Percentiles rank a stretch among this genome's conserved stretches.
Evolutionary conservation across 2,888 invertebrate genomes (phyloP).

Genomic region (Coremacera marginata): DNA sequence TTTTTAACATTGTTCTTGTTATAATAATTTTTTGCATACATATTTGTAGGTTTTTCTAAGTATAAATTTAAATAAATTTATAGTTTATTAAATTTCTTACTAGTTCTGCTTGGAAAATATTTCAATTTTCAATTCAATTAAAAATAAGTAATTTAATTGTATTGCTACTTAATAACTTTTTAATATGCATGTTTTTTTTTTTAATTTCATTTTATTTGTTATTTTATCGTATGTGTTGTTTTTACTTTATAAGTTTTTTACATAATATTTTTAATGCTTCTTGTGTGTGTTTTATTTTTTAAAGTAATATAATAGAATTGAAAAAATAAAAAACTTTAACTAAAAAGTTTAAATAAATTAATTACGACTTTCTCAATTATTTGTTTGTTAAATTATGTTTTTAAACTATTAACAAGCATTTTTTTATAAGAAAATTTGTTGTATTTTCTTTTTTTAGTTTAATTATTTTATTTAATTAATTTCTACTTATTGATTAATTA

Average conservation of each 20-base stretch:
- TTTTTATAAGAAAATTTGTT: constrained; percentile 39
- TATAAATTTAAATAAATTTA: constrained; percentile 4
- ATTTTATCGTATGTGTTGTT: constrained; percentile 30
- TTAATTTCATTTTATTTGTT: neutral
- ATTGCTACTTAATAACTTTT: constrained; percentile 46
- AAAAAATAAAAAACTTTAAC: constrained; percentile 8
- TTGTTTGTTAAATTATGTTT: constrained; percentile 23
- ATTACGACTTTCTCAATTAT: neutral
- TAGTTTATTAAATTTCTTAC: constrained; percentile 11
- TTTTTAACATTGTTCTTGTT: constrained; percentile 31
- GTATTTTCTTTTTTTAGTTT: constrained; percentile 17
- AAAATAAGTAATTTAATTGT: constrained; percentile 41
- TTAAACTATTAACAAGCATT: constrained; percentile 18
- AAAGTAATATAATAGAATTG: neutral
- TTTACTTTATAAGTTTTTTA: constrained; percentile 27
- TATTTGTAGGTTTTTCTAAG: constrained; percentile 15
- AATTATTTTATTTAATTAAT: constrained; percentile 6
- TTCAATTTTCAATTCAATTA: constrained; percentile 7
- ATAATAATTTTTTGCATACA: constrained; percentile 41
- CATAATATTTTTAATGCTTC: neutral
- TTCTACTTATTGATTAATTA: constrained; percentile 6
- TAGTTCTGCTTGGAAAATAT: constrained; percentile 23
- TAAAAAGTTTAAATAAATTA: constrained; percentile 1
- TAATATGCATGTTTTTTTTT: neutral
- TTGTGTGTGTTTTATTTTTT: constrained; percentile 6